Evolutionary conservation across 2,113 vertebrate genomes (phyloP).

Genomic region (Picathartes gymnocephalus): DNA sequence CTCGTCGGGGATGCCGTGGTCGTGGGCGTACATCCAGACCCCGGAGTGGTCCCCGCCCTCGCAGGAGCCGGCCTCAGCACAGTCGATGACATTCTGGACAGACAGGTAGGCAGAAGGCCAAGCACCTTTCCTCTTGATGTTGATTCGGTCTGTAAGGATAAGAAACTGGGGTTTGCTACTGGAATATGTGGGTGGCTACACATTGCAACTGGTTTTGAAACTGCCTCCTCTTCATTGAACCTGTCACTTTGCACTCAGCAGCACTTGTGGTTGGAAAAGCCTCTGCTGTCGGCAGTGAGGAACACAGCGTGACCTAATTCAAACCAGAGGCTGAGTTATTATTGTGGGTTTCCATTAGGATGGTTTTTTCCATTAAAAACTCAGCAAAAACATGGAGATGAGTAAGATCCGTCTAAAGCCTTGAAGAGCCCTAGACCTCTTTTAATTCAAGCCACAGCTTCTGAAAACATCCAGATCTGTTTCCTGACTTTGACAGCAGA

Average conservation of each 20-base stretch:
- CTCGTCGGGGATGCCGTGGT: slow-evolving; percentile 92
- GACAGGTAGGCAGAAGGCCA: slow-evolving; percentile 95
- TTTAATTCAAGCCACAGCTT: not conserved
- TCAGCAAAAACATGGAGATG: not conserved
- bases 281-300: not conserved
- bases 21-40: slow-evolving; percentile 87
- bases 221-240: not conserved
- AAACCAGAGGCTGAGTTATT: not conserved
- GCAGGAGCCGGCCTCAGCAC: slow-evolving; percentile 80
- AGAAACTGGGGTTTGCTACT: not conserved
- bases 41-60: slow-evolving; percentile 85
- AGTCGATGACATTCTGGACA: slow-evolving; percentile 92
- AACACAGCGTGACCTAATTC: not conserved
- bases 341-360: not conserved
- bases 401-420: not conserved
- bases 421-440: not conserved
- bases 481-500: not conserved
- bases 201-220: not conserved
- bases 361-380: not conserved
- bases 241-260: not conserved
- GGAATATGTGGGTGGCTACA: rapidly evolving
- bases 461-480: not conserved
- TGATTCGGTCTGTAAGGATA: slow-evolving; percentile 85
- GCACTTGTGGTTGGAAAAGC: not conserved
- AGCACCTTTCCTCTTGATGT: slow-evolving; percentile 88